Evolutionary conservation across 2,888 invertebrate genomes (phyloP).

Genomic region (Adineta ricciae): DNA sequence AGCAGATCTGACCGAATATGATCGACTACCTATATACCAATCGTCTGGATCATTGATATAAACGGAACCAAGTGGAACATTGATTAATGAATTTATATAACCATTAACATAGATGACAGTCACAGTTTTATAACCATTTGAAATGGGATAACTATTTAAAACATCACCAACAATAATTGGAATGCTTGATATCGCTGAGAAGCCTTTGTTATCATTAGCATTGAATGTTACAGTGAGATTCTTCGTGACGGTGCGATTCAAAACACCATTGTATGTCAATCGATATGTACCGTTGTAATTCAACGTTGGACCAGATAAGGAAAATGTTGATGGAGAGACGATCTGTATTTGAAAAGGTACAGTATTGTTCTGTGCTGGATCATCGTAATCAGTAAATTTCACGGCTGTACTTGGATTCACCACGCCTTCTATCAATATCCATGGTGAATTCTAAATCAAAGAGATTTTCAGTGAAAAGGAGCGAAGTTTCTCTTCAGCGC

Average conservation of each 20-base stretch:
- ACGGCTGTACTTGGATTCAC: neutral
- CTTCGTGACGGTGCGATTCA: neutral
- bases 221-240: neutral
- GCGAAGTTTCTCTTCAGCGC: too few relatives aligned
- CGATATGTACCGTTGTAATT: neutral
- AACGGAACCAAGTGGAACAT: constrained; percentile 14
- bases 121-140: neutral
- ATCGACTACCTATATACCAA: neutral
- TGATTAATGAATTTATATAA: neutral
- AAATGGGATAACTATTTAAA: neutral
- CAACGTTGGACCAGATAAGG: neutral
- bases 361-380: neutral
- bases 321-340: neutral
- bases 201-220: neutral
- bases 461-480: neutral
- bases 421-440: neutral
- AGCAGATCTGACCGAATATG: neutral
- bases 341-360: neutral
- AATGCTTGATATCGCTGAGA: neutral
- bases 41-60: constrained; percentile 31
- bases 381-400: neutral
- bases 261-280: neutral
- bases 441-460: neutral
- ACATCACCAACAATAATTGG: neutral
- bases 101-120: neutral